Conservation (phyloP, 2,113 vertebrate genomes). For the Cynopterus brachyotis region DNA sequence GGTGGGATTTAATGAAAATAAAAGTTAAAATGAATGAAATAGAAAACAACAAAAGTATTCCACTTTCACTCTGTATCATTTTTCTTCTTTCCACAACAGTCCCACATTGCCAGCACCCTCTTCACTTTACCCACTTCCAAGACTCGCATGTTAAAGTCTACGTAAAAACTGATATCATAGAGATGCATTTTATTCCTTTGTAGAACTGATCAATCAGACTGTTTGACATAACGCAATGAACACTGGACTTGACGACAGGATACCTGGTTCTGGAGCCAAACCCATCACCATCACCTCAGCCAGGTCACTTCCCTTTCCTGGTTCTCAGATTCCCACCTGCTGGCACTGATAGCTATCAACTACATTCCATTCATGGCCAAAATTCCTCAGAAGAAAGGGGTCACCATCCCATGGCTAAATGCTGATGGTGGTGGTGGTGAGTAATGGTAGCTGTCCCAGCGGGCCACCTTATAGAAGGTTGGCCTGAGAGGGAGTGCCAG, state of each 20-base stretch:
- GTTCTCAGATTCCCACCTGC: neutral
- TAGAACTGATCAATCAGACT: neutral
- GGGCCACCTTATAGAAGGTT: neutral
- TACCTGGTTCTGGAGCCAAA: neutral
- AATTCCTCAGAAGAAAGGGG: neutral
- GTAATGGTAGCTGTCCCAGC: neutral
- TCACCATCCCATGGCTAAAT: neutral
- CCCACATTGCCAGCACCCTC: fast-evolving
- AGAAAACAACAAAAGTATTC: neutral
- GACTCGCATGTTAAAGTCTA: neutral
- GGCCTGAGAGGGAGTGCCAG: neutral
- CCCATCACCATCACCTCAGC: neutral
- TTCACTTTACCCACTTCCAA: neutral
- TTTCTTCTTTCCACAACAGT: neutral
- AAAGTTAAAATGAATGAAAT: neutral
- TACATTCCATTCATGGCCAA: neutral
- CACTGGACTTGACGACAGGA: neutral
- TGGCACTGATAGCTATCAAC: neutral
- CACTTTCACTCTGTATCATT: neutral
- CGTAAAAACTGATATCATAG: neutral
- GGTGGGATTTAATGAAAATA: constrained; percentile 19
- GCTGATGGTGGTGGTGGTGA: neutral
- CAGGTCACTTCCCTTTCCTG: neutral
- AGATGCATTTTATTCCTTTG: neutral
- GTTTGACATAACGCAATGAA: neutral